Evolutionary conservation across 2,797 vertebrate genomes (phyloP), one percentile per base, ranked within the genome.

Genomic region (Alfaro cultratus): DNA sequence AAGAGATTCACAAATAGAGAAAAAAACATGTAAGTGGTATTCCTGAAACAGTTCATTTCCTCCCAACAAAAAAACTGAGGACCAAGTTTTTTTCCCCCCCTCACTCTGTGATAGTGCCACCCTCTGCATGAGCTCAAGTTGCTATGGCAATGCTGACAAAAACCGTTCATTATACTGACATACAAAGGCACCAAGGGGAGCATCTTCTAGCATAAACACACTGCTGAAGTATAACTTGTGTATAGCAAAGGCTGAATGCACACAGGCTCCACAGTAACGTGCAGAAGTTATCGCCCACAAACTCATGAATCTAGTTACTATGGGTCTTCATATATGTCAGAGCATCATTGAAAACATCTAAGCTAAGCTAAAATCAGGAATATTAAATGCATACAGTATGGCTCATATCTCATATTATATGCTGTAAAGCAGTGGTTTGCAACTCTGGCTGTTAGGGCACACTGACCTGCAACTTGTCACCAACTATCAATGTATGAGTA

Each of bases 111-210:
- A 74, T 39, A 64, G 13, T 77, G 70, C 70, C 71, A 73, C 15
- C 16, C 57, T 81, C 41, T 64, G 71, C 78, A 49, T 82, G 55
- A 76, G 75, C 57, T 78, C 78, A 36, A 41, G 68, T 86, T 81
- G 67, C 82, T 78, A 85, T 89, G 76, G 81, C 73, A 78, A 88
- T 82, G 68, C 60, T 73, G 73, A 82, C 46, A 78, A 86, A 82
- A 15, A 41, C n/a, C 5, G 1, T 39, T 85, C 71, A 77, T 73
- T 75, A 80, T 79, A 47, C 75, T 80, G 77, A 84, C 75, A 72
- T 78, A 60, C 46, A 81, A 47, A 43, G 55, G 57, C 49, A 80
- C 9, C 18, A 1, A 45, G 68, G 64, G 86, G 71, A 74, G 39
- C 47, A 70, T 64, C 23, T 74, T 18, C 47, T 64, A 41, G 21